Base-by-base conservation (phyloP, 2,888 invertebrate species). In the Malthinus flaveolus region DNA sequence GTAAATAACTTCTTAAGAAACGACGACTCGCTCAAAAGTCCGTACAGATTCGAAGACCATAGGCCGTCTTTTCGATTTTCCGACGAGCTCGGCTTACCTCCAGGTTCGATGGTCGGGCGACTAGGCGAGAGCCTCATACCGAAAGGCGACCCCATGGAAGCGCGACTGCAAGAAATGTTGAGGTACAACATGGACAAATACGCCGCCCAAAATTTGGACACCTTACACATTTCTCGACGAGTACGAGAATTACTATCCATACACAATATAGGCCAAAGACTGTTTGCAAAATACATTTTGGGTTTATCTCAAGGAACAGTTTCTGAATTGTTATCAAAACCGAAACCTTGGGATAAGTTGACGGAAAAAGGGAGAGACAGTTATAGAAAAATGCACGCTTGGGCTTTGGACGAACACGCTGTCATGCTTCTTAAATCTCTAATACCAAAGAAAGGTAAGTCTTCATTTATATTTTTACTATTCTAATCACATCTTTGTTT, bases 341-440 rank as follows among this genome's bases (percentile, higher is more conserved):
- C 99, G 53, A 97, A 99, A 78, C 97, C 97, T 9, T 99, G 99
- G 99, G 97, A 97, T 82, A 98, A 98, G 81, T 84, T 99, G 75
- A 99, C 99, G 57, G 99, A 99, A 82, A 99, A 99, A 80, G 99
- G 99, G 33, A 85, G 98, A 54, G 99, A 99, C 83, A 97, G 97
- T 71, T 99, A 99, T 82, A 85, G 99, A 74, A 97, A 98, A 82
- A 99, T 99, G 96, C 96, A 97, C 82, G 95, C 95, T 73, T 99
- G 99, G 99, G 95, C 97, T 68, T 93, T 93, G 79, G 98, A 98
- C 82, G 97, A 97, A 77, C 91, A 92, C 74, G 97, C 98, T 73
- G 94, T 99, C 74, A 87, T 95, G 85, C 89, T 97, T 72, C 89
- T 99, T 79, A 98, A 99, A 82, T 94, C 96, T 68, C 90, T 99